A percentile compares a stretch with the other conserved stretches of the same genome.
Evolutionary conservation across 2,797 vertebrate species (phyloP).

Genomic region (Crocodylus rhombifer): DNA sequence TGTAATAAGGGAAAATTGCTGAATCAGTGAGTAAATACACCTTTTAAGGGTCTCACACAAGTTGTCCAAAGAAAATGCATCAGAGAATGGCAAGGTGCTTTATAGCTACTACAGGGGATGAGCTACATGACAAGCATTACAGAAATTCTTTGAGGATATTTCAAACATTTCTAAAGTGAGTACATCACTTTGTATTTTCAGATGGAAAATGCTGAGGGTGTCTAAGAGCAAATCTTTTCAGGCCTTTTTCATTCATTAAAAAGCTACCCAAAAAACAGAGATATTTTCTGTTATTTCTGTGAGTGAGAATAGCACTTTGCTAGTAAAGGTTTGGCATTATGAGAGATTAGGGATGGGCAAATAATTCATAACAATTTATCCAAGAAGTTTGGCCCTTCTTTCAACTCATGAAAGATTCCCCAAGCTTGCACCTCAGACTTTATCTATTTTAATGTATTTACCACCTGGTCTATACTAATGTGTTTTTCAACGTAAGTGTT

Average conservation of each 20-base stretch:
- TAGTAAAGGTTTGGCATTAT: background rate
- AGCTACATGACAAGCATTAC: background rate
- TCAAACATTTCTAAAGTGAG: background rate
- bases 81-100: constrained; percentile 8
- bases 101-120: background rate
- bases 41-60: background rate
- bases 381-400: background rate
- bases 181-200: constrained; percentile 8
- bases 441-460: background rate
- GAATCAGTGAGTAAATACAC: background rate
- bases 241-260: background rate
- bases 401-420: background rate
- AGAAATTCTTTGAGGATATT: background rate
- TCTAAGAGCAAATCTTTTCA: constrained; percentile 18
- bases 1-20: background rate
- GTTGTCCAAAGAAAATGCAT: background rate
- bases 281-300: background rate
- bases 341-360: background rate
- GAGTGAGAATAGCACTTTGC: background rate
- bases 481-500: fast-evolving
- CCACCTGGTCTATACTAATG: background rate
- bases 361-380: background rate
- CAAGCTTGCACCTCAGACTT: background rate
- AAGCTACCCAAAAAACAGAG: background rate
- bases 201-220: background rate